Evolutionary conservation across 1,140 invertebrate species (phyloP).

Genomic region (Conopomorpha cramerella): DNA sequence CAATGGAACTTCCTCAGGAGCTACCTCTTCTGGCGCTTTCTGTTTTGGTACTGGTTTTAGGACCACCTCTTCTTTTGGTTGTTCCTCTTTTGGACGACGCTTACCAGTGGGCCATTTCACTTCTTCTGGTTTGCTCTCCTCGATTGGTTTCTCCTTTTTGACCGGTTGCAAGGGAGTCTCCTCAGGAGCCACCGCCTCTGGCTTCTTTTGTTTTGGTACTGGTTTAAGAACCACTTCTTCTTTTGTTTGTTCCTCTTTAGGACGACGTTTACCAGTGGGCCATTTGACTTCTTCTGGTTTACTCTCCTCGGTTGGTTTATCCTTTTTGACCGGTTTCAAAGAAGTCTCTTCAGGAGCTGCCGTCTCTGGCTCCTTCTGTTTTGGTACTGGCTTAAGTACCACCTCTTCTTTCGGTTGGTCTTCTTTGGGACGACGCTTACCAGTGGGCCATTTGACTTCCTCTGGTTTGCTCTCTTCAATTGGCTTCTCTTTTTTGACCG

Average conservation of each 20-base stretch:
- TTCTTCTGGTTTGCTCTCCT: conserved; percentile 9
- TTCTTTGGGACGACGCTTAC: conserved; percentile 9
- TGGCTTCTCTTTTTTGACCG: conserved; percentile 4
- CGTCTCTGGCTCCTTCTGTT: conserved; percentile 6
- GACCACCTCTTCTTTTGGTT: conserved; percentile 14
- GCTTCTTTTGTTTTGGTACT: not conserved
- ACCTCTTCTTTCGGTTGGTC: conserved; percentile 5
- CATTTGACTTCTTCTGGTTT: conserved; percentile 1
- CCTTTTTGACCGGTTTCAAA: conserved; percentile 9
- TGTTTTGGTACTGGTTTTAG: conserved; percentile 12
- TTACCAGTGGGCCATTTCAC: conserved; percentile 14
- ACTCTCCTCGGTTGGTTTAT: conserved; percentile 3
- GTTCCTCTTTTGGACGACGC: conserved; percentile 14
- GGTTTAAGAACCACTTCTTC: not conserved
- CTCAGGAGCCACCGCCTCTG: conserved; percentile 10
- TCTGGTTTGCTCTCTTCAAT: conserved; percentile 5
- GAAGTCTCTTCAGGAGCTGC: conserved; percentile 9
- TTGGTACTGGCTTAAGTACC: conserved; percentile 6
- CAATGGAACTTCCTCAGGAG: no score
- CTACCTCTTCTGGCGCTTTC: no score
- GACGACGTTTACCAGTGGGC: not conserved
- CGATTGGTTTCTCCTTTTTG: conserved; percentile 8
- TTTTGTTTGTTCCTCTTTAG: conserved; percentile 3
- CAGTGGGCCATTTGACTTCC: conserved; percentile 10
- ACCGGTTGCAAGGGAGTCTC: conserved; percentile 11